Conservation (phyloP, 1,140 invertebrate species). For the Papilio polyxenes region DNA sequence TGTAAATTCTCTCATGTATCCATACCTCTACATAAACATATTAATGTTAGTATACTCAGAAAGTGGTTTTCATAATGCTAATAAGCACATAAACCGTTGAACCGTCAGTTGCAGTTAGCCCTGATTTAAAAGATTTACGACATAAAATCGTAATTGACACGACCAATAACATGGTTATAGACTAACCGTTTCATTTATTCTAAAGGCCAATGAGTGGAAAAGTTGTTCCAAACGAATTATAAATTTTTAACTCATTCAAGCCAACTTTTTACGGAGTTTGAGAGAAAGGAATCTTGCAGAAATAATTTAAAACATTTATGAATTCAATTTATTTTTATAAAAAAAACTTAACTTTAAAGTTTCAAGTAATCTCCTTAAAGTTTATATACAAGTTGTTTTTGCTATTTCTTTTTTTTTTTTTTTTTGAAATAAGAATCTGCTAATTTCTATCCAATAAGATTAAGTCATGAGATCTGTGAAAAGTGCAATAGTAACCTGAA, state of each 20-base stretch:
- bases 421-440: neutral
- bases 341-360: neutral
- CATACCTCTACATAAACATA: too few relatives aligned
- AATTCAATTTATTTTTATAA: neutral
- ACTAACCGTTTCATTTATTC: neutral
- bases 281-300: neutral
- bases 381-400: neutral
- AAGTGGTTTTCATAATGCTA: too few relatives aligned
- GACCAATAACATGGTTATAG: conserved; percentile 13
- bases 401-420: neutral
- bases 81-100: neutral
- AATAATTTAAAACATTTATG: neutral
- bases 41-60: too few relatives aligned
- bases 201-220: neutral
- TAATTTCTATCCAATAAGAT: neutral
- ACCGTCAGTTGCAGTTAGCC: neutral
- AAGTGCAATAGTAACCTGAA: conserved; percentile 39
- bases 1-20: too few relatives aligned
- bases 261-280: neutral
- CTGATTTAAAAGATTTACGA: conserved; percentile 9
- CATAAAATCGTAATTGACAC: conserved; percentile 17
- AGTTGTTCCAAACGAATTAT: neutral
- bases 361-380: neutral
- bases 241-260: neutral
- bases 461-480: neutral